These are phyloP conservation scores for Mohoua ochrocephala DNA, from an alignment of 2,113 vertebrate species.

Conservation along the genomic window DNA sequence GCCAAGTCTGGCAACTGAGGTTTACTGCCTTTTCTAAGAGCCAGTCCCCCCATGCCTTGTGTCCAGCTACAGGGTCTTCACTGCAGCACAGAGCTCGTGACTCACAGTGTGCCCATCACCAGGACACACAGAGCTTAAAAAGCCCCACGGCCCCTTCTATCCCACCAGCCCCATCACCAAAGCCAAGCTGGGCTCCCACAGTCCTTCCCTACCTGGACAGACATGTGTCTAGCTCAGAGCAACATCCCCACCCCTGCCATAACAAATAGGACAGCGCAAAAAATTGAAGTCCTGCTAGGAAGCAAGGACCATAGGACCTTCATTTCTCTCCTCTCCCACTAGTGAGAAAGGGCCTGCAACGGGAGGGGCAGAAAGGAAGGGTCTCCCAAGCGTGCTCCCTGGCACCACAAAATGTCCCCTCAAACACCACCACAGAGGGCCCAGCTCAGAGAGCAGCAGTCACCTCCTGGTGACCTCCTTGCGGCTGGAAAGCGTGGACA, in stretches of 20 bases:
- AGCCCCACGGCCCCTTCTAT: neutral
- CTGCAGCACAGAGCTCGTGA: neutral
- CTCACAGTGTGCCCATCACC: neutral
- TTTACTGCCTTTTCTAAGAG: neutral
- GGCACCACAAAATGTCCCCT: neutral
- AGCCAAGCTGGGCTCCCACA: neutral
- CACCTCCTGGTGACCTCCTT: conserved; percentile 47
- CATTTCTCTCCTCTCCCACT: neutral
- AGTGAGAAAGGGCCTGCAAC: neutral
- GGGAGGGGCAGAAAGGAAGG: neutral
- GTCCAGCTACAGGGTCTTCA: neutral
- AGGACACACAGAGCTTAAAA: neutral
- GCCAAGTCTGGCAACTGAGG: neutral
- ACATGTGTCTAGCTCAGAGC: neutral
- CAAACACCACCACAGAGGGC: neutral
- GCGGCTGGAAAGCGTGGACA: neutral
- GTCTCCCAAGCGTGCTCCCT: neutral
- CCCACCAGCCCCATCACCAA: neutral
- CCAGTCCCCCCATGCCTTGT: neutral
- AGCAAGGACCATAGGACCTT: neutral
- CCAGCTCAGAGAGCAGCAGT: neutral
- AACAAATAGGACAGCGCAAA: neutral
- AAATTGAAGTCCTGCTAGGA: neutral
- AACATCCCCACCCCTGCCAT: neutral
- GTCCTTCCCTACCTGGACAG: neutral